phyloP scores from a whole-genome alignment of 2,113 vertebrate species.

The Cochlearius cochlearius region DNA sequence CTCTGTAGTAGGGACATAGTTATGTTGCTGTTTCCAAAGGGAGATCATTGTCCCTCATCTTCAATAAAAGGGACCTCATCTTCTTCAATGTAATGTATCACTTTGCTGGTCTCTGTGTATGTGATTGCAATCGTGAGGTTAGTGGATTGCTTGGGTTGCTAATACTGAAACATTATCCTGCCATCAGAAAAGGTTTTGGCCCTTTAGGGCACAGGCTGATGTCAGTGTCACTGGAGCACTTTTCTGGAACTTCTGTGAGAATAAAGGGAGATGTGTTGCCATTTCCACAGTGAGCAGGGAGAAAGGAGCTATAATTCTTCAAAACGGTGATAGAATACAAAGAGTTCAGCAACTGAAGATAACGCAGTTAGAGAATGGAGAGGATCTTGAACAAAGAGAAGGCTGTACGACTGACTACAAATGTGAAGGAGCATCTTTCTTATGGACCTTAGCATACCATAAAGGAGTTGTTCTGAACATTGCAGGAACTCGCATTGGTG shows the following conservation, averaged over 20 bases:
- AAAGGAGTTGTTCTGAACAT: neutral
- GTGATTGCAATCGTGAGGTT: neutral
- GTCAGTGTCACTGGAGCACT: neutral
- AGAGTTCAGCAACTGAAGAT: neutral
- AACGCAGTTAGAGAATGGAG: neutral
- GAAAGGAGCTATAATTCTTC: neutral
- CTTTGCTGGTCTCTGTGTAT: neutral
- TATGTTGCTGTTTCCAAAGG: neutral
- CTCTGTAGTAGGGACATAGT: neutral
- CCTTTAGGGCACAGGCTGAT: neutral
- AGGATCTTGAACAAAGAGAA: neutral
- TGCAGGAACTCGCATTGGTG: neutral
- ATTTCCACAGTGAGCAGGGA: accelerated
- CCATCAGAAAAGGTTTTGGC: neutral
- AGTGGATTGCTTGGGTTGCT: neutral
- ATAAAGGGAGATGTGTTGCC: neutral
- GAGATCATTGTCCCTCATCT: neutral
- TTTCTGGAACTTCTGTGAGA: neutral
- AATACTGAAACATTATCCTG: neutral
- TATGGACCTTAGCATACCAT: neutral
- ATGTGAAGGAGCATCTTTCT: neutral
- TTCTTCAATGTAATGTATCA: neutral
- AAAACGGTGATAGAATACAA: neutral
- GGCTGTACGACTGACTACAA: neutral
- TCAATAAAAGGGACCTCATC: neutral